These are phyloP conservation scores for Smittia sp. DNA, from an alignment of 2,888 invertebrate species.

Conservation along the genomic window DNA sequence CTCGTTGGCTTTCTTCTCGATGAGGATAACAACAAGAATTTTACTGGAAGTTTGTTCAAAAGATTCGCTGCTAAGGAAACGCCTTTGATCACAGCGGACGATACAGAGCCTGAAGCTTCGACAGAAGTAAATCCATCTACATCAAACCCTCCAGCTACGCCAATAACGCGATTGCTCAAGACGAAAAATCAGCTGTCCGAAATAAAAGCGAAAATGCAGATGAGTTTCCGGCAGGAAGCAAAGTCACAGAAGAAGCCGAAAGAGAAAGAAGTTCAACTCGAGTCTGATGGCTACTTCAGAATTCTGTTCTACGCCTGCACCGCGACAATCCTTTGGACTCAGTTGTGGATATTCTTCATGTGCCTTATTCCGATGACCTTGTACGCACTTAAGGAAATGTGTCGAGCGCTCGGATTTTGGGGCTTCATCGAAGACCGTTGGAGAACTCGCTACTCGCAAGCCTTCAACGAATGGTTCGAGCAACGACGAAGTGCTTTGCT, in stretches of 20 bases:
- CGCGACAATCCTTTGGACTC: slow-evolving; percentile 81
- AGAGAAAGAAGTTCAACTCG: slow-evolving; percentile 55
- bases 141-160: background rate
- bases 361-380: slow-evolving; percentile 73
- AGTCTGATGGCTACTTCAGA: slow-evolving; percentile 71
- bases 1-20: slow-evolving; percentile 63
- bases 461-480: slow-evolving; percentile 55
- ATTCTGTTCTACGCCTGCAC: slow-evolving; percentile 77
- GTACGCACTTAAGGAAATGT: slow-evolving; percentile 59
- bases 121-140: background rate
- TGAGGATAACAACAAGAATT: background rate
- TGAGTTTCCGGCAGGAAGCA: background rate
- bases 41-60: background rate
- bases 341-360: slow-evolving; percentile 77
- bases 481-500: slow-evolving; percentile 63
- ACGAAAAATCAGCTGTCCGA: slow-evolving; percentile 32
- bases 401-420: slow-evolving; percentile 58
- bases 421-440: slow-evolving; percentile 50
- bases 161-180: background rate
- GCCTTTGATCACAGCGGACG: background rate
- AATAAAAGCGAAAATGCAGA: slow-evolving; percentile 30
- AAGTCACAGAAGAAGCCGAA: slow-evolving; percentile 42
- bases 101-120: background rate
- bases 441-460: background rate
- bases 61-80: background rate